These are phyloP conservation scores for Nasonovia ribisnigri DNA, from an alignment of 2,888 invertebrate species.

Conservation along the genomic window DNA sequence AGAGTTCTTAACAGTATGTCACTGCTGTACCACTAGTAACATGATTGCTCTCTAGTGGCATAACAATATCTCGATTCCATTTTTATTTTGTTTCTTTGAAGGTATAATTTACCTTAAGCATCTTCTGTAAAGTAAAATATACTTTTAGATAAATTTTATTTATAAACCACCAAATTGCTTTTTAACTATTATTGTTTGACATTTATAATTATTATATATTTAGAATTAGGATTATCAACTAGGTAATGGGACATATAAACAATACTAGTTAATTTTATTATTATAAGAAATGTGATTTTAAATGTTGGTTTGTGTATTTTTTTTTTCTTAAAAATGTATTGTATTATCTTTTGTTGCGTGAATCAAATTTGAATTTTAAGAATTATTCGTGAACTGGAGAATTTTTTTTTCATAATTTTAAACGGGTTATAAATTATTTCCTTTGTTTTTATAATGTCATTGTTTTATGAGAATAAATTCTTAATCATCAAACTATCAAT, in stretches of 20 bases:
- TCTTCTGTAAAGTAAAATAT: neutral
- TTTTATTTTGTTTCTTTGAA: slow-evolving; percentile 46
- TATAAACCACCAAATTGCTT: slow-evolving; percentile 38
- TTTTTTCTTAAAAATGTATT: slow-evolving; percentile 51
- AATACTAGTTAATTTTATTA: slow-evolving; percentile 63
- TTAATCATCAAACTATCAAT: neutral
- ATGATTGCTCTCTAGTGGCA: slow-evolving; percentile 26
- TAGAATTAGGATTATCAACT: slow-evolving; percentile 54
- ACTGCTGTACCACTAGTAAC: slow-evolving; percentile 36
- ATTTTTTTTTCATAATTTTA: slow-evolving; percentile 23
- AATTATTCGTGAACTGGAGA: neutral
- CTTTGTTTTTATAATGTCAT: neutral
- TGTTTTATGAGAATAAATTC: neutral
- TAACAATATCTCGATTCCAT: slow-evolving; percentile 49
- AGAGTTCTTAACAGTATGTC: slow-evolving; percentile 56
- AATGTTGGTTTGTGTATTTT: slow-evolving; percentile 56
- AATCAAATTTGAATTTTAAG: slow-evolving; percentile 49
- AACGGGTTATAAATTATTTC: neutral
- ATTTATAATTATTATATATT: slow-evolving; percentile 48
- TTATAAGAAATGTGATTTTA: slow-evolving; percentile 60
- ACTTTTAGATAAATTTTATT: slow-evolving; percentile 49
- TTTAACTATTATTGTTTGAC: slow-evolving; percentile 51
- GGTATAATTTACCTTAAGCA: slow-evolving; percentile 20
- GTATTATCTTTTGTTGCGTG: slow-evolving; percentile 63
- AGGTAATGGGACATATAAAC: slow-evolving; percentile 64